Base-by-base conservation (phyloP, 2,113 vertebrate species). In the Muscicapa adusta region DNA sequence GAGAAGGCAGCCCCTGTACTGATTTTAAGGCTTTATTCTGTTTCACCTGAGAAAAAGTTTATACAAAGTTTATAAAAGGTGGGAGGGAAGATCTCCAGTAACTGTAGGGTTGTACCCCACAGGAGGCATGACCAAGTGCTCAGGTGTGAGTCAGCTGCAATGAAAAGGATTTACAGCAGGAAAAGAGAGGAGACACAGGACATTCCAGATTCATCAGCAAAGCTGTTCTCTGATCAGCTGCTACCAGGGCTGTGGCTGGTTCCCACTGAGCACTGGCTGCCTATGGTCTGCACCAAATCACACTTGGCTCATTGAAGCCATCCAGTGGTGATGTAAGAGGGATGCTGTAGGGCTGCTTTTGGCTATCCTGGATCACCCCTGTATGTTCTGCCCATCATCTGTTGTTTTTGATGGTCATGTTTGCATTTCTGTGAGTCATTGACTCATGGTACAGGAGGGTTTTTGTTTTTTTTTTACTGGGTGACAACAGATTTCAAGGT, bases 341-440 rank as follows among this genome's bases (percentile, higher is more conserved):
- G 34, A 42, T 11, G 1, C n/a, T 76, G 18, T 18, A 63, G 36
- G 20, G 15, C 8, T 0, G 0, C 2, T 57, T 82, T 79, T 54
- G 83, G 16, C 31, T 51, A 26, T 58, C 22, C 9, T 63, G 40
- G 22, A 43, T 68, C 79, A 38, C 9, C 10, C 1, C 19, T 77
- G 31, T 15, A n/a, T 91, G 47, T 60, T 74, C 42, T 81, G 42
- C 34, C 82, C 42, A 16, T 51, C 48, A 20, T 29, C 31, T 53
- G 28, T 14, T 76, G 20, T 23, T 29, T 40, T 82, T 89, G 58
- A n/a, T 88, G 67, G 36, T 51, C 15, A 20, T 83, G 34, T 47
- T 73, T 61, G 18, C 8, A 36, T 85, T 78, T 88, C 45, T 76
- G 6, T 54, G 12, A 68, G 25, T 75, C 19, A 53, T 15, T 74